phyloP scores from a whole-genome alignment of 2,888 invertebrate species.

The Diadromus collaris region DNA sequence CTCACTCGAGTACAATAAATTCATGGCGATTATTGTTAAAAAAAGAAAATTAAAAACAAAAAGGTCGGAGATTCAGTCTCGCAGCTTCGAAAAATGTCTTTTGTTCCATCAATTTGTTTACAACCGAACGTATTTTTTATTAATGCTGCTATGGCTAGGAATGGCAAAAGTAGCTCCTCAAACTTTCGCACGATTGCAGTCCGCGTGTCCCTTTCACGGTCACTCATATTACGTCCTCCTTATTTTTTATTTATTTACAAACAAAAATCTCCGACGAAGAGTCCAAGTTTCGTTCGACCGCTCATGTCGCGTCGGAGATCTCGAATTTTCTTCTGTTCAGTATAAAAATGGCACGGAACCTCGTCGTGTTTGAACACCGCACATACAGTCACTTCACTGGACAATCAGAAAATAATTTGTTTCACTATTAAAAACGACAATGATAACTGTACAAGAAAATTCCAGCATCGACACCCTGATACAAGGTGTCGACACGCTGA shows the following conservation, averaged over 20 bases:
- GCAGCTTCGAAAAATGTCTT: conserved; percentile 62
- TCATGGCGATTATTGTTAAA: conserved; percentile 66
- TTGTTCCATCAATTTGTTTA: conserved; percentile 54
- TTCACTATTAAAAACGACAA: conserved; percentile 58
- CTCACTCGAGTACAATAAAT: conserved; percentile 62
- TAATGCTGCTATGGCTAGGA: conserved; percentile 66
- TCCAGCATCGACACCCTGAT: conserved; percentile 73
- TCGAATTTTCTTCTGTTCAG: conserved; percentile 15
- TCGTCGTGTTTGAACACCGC: conserved; percentile 13
- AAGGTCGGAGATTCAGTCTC: conserved; percentile 74
- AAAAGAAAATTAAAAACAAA: conserved; percentile 50
- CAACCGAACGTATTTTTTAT: conserved; percentile 48
- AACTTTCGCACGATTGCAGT: conserved; percentile 21
- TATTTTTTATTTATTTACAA: conserved; percentile 38
- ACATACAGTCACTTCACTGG: conserved; percentile 34
- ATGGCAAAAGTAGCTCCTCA: conserved; percentile 51
- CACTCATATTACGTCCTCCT: conserved; percentile 13
- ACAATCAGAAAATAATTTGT: conserved; percentile 53
- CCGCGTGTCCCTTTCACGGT: not conserved
- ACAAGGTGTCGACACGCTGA: conserved; percentile 71
- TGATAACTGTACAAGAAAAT: conserved; percentile 72
- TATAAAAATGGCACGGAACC: conserved; percentile 59
- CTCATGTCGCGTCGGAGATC: conserved; percentile 10
- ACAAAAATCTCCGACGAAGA: not conserved
- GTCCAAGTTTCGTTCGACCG: conserved; percentile 12